A percentile compares a stretch with the other conserved stretches of the same genome.
Conservation (phyloP, 2,888 invertebrate genomes). For the Scaptomyza cyrtandrae region DNA sequence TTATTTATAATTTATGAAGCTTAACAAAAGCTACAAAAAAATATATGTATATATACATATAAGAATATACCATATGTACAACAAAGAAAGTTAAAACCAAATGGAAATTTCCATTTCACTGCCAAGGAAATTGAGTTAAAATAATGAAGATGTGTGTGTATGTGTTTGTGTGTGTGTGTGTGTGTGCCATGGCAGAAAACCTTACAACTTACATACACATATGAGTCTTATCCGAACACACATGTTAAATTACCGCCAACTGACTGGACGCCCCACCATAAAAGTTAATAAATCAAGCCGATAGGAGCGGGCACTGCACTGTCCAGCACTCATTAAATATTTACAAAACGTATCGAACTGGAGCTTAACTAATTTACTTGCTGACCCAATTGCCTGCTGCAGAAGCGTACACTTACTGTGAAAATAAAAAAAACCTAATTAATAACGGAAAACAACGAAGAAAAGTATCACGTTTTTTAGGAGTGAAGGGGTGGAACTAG, state of each 20-base stretch:
- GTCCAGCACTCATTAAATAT: slow-evolving; percentile 36
- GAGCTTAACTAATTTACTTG: slow-evolving; percentile 49
- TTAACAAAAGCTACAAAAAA: slow-evolving; percentile 12
- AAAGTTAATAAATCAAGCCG: slow-evolving; percentile 53
- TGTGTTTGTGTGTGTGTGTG: slow-evolving; percentile 28
- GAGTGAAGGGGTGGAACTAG: neutral
- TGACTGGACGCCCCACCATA: slow-evolving; percentile 8
- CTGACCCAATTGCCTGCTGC: slow-evolving; percentile 60
- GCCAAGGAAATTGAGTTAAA: slow-evolving; percentile 69
- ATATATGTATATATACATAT: slow-evolving; percentile 2
- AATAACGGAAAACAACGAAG: slow-evolving; percentile 50
- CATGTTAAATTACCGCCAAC: slow-evolving; percentile 34
- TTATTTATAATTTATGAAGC: slow-evolving; percentile 75
- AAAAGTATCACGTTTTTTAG: slow-evolving; percentile 20
- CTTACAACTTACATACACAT: slow-evolving; percentile 11
- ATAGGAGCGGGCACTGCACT: slow-evolving; percentile 7
- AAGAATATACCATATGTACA: slow-evolving; percentile 5
- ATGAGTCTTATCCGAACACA: slow-evolving; percentile 32
- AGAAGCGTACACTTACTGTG: slow-evolving; percentile 27
- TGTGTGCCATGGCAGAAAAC: slow-evolving; percentile 29
- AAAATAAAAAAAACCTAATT: slow-evolving; percentile 51
- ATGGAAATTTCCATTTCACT: slow-evolving; percentile 66
- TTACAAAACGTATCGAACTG: slow-evolving; percentile 43
- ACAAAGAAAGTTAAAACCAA: slow-evolving; percentile 44
- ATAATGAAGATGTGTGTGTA: slow-evolving; percentile 59